phyloP scores from a whole-genome alignment of 2,888 invertebrate species.

The Ommatoiulus sabulosus region DNA sequence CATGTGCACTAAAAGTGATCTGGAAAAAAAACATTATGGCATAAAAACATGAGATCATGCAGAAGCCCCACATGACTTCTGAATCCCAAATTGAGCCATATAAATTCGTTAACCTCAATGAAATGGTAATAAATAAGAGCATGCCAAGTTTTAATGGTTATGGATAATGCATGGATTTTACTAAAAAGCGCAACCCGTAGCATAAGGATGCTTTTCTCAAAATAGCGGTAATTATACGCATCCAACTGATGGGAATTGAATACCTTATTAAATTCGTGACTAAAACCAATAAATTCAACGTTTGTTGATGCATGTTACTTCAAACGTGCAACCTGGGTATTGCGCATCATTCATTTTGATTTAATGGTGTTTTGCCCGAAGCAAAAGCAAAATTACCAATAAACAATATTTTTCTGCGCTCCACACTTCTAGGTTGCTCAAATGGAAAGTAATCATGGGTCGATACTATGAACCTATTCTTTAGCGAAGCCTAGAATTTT shows the following conservation, averaged over 20 bases:
- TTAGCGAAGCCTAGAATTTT: background rate
- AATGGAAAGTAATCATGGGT: background rate
- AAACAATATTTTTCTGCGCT: background rate
- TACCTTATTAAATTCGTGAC: conserved; percentile 12
- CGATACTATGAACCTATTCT: background rate
- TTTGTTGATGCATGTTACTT: background rate
- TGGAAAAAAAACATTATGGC: no score
- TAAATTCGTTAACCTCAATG: background rate
- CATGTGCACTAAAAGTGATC: no score
- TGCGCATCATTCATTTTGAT: conserved; percentile 18
- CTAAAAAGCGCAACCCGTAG: background rate
- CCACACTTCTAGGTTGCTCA: background rate
- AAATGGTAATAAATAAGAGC: background rate
- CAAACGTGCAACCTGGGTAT: background rate
- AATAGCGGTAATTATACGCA: background rate
- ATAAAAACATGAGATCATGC: no score
- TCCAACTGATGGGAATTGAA: background rate
- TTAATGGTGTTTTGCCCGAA: background rate
- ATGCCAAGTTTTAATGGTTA: background rate
- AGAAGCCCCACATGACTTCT: background rate
- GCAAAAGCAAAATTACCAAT: background rate
- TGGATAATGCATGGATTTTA: no score
- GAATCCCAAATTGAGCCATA: background rate
- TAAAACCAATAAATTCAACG: background rate
- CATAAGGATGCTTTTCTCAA: background rate